Evolutionary conservation across 2,888 invertebrate species (phyloP).

Genomic region (Ceramica pisi): DNA sequence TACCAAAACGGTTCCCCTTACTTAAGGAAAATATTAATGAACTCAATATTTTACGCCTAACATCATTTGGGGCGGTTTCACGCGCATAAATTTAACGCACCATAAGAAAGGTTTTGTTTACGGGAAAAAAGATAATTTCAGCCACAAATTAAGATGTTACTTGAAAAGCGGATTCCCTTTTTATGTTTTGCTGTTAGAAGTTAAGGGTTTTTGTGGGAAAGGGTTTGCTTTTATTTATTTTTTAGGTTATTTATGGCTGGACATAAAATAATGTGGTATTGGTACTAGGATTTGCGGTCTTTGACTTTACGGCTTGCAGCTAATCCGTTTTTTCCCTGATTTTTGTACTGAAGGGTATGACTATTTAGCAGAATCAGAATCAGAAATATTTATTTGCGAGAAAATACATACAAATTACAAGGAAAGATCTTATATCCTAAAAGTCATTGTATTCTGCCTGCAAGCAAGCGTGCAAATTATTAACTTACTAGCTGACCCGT

Average conservation of each 20-base stretch:
- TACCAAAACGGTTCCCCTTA: not conserved
- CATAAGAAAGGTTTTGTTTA: slow-evolving; percentile 14
- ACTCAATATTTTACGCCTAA: slow-evolving; percentile 51
- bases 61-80: slow-evolving; percentile 13
- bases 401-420: too few species aligned
- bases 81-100: slow-evolving; percentile 34
- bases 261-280: not conserved
- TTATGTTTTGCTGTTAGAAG: slow-evolving; percentile 34
- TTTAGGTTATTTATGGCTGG: slow-evolving; percentile 11
- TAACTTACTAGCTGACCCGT: too few species aligned
- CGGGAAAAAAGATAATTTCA: slow-evolving; percentile 37
- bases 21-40: slow-evolving; percentile 48
- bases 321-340: too few species aligned
- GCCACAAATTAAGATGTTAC: slow-evolving; percentile 47
- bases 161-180: slow-evolving; percentile 21
- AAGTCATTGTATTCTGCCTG: too few species aligned
- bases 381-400: too few species aligned
- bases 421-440: too few species aligned
- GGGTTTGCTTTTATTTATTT: slow-evolving; percentile 6
- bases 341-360: too few species aligned
- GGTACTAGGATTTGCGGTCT: not conserved
- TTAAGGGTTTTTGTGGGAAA: slow-evolving; percentile 14
- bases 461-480: too few species aligned
- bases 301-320: not conserved
- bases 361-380: too few species aligned